Base-by-base conservation (phyloP, 2,113 vertebrate genomes). In the Myxocyprinus asiaticus region DNA sequence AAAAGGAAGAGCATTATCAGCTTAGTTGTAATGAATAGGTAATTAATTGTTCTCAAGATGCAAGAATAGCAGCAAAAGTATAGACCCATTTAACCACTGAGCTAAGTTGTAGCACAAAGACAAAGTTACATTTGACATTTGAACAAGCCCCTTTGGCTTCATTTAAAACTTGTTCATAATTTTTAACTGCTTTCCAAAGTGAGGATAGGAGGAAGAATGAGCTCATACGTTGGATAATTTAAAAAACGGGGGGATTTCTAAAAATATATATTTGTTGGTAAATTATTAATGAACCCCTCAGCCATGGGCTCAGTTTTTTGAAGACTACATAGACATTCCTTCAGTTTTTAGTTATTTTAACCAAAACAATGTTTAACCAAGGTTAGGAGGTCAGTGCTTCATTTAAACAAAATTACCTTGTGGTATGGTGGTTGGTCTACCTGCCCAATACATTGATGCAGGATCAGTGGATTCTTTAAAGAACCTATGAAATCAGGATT, bases 281-380 rank as follows among this genome's bases (percentile, higher is more conserved):
- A 92, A 92, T 94, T 88, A 93, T 92, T 93, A 86, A 91, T 86
- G 74, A 65, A 82, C 77, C 79, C 4, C 81, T 81, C 80, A 75
- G 81, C 83, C 79, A 75, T 44, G 68, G 83, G 83, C 64, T 69
- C n/a, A 45, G 44, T 71, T 81, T 81, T 74, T 33, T 33, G 22
- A 33, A 33, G 22, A 33, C 22, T 33, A 33, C 22, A 33, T 66
- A 70, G 85, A 76, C 82, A 62, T 85, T 86, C 84, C 50, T 82
- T 83, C 63, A 76, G 83, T 74, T 22, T 87, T 87, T 17, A 88
- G 86, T 87, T 88, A 84, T 86, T 89, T 55, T 81, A 78, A 75
- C 61, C 82, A 10, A 83, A 76, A 74, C 87, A 93, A 92, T 93
- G 87, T 92, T 94, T 93, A 93, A 93, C 91, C 83, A 83, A 89